These are phyloP conservation scores for Phocides pigmalion DNA, from an alignment of 1,140 invertebrate genomes.

Conservation along the genomic window DNA sequence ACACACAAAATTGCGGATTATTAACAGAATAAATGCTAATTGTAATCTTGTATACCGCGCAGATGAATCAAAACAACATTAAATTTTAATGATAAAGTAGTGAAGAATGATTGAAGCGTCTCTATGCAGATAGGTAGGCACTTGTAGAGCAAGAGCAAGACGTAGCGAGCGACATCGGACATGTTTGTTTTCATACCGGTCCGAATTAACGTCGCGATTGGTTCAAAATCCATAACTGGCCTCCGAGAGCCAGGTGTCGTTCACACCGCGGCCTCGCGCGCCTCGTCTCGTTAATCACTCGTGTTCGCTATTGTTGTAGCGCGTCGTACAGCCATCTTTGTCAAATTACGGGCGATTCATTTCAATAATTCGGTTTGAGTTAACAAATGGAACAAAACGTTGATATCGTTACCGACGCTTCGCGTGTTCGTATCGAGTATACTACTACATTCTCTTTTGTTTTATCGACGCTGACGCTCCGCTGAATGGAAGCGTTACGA, in stretches of 20 bases:
- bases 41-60: slow-evolving; percentile 40
- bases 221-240: slow-evolving; percentile 84
- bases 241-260: slow-evolving; percentile 83
- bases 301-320: slow-evolving; percentile 82
- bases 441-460: slow-evolving; percentile 81
- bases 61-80: slow-evolving; percentile 67
- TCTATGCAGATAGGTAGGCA: slow-evolving; percentile 70
- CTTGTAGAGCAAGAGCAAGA: slow-evolving; percentile 65
- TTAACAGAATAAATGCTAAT: slow-evolving; percentile 6
- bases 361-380: slow-evolving; percentile 73
- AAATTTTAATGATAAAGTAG: slow-evolving; percentile 68
- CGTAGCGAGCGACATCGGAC: slow-evolving; percentile 76
- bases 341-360: slow-evolving; percentile 80
- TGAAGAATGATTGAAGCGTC: slow-evolving; percentile 63
- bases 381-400: slow-evolving; percentile 77
- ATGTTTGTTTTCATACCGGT: slow-evolving; percentile 84
- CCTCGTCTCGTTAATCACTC: slow-evolving; percentile 84
- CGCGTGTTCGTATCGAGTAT: slow-evolving; percentile 60
- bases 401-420: slow-evolving; percentile 61
- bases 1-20: too few species aligned
- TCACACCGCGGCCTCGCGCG: slow-evolving; percentile 84
- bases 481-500: slow-evolving; percentile 80
- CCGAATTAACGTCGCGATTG: slow-evolving; percentile 84
- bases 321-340: slow-evolving; percentile 83
- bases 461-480: slow-evolving; percentile 74